A percentile compares a stretch with the other conserved stretches of the same genome.
phyloP scores from a whole-genome alignment of 2,113 vertebrate genomes.

The Crotalus helleri region DNA sequence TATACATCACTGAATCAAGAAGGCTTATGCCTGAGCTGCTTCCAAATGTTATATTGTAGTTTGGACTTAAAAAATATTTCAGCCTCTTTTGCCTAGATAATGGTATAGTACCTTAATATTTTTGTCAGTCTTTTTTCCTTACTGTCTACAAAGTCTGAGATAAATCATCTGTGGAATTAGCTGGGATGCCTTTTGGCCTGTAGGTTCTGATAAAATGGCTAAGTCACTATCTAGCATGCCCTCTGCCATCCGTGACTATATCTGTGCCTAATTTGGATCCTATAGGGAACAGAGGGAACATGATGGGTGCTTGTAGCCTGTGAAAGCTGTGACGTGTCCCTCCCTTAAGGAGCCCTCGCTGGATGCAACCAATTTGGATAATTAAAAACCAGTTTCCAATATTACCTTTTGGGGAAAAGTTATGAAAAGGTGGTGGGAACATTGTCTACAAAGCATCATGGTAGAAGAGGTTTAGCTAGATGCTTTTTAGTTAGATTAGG shows the following conservation, averaged over 20 bases:
- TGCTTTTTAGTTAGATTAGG: neutral
- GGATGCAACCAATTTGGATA: neutral
- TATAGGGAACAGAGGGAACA: neutral
- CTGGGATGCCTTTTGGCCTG: neutral
- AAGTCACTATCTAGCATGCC: neutral
- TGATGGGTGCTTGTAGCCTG: neutral
- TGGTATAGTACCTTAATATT: neutral
- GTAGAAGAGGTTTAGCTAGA: neutral
- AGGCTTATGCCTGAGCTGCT: neutral
- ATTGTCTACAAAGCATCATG: neutral
- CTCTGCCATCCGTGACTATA: neutral
- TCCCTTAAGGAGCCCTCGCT: neutral
- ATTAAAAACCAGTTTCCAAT: neutral
- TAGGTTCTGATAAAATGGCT: neutral
- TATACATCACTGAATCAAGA: neutral
- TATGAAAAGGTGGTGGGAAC: neutral
- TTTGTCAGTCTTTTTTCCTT: neutral
- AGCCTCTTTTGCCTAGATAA: neutral
- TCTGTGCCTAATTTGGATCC: neutral
- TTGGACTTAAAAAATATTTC: neutral
- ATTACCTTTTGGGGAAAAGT: neutral
- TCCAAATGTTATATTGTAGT: neutral
- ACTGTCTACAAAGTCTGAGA: neutral
- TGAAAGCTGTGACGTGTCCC: neutral
- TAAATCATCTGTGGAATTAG: neutral